Evolutionary conservation across 1,140 invertebrate species (phyloP).

Genomic region (Plectrocnemia conspersa): DNA sequence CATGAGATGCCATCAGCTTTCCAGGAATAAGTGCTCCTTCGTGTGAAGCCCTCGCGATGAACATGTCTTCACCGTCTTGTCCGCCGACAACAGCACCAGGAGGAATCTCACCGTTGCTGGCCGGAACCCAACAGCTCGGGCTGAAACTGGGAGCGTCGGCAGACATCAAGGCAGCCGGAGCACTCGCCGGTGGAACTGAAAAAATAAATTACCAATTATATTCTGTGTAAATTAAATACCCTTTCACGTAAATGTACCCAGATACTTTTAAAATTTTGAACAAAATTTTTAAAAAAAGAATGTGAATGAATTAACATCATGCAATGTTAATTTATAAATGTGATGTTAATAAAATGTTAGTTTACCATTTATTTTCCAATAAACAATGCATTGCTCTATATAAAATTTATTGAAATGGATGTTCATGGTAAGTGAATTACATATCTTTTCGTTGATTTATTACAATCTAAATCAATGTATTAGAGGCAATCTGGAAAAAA

Average conservation of each 20-base stretch:
- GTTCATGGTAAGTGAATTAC: too few species aligned
- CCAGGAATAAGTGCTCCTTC: constrained; percentile 75
- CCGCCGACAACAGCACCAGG: constrained; percentile 69
- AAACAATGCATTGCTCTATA: too few species aligned
- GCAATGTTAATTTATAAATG: too few species aligned
- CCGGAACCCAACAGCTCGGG: constrained; percentile 61
- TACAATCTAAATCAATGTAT: too few species aligned
- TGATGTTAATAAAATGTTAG: too few species aligned
- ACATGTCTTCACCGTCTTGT: constrained; percentile 67
- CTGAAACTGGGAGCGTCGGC: constrained; percentile 38
- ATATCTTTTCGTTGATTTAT: too few species aligned
- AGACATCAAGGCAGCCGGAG: constrained; percentile 1
- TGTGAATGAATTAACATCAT: background rate
- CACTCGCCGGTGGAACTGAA: constrained; percentile 14
- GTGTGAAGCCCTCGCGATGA: constrained; percentile 65
- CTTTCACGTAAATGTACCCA: constrained; percentile 21
- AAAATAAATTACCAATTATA: constrained; percentile 7
- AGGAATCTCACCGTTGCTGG: constrained; percentile 61
- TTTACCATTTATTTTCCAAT: too few species aligned
- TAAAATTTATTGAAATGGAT: too few species aligned
- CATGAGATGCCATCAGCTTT: constrained; percentile 68
- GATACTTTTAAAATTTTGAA: constrained; percentile 19
- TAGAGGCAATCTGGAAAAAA: too few species aligned
- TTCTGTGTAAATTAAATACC: constrained; percentile 1
- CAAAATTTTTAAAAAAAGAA: constrained; percentile 11